Evolutionary conservation across 2,113 vertebrate species (phyloP), one percentile per base, ranked within the genome.

Genomic region (Polypterus senegalus): DNA sequence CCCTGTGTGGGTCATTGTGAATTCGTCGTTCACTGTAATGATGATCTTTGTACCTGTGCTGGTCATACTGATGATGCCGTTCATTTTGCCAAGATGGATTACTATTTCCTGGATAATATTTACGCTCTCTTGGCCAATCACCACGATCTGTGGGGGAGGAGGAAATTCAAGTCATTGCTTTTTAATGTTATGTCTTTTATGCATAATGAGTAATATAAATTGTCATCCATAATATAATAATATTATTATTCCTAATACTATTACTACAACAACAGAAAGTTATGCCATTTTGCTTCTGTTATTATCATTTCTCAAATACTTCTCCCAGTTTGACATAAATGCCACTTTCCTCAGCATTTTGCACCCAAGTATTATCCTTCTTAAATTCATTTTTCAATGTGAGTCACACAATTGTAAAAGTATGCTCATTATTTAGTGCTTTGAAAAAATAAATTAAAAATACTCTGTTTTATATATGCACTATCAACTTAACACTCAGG

Each of bases 121-220:
- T 96, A 1, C 95, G 87, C 45, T 97, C 94, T 65, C 95, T 81
- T 73, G 91, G 92, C 92, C 95, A 97, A 27, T 97, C 96, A 9
- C 90, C 91, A 71, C 95, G 81, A 52, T 97, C 96, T 97, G 81
- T 7, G 9, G 66, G 1, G 0, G 61, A 63, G 60, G n/a, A 65
- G 53, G 60, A 46, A n/a, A 53, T 8, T 47, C 9, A 44, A 63
- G 46, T 27, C 6, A 54, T 48, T 51, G 9, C 2, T 51, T 6
- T 51, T 9, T 51, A 51, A 51, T 48, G 2, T 51, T 51, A 6
- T 51, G 1, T 27, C 27, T 27, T 27, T 27, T 27, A 27, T 27
- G 27, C 27, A 27, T 27, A 27, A 55, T 10, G 10, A 55, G 10
- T 27, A 55, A 27, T 27, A 10, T 4, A 55, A 10, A 4, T 4